Base-by-base conservation (phyloP, 2,888 invertebrate species). In the Hybos culiciformis region DNA sequence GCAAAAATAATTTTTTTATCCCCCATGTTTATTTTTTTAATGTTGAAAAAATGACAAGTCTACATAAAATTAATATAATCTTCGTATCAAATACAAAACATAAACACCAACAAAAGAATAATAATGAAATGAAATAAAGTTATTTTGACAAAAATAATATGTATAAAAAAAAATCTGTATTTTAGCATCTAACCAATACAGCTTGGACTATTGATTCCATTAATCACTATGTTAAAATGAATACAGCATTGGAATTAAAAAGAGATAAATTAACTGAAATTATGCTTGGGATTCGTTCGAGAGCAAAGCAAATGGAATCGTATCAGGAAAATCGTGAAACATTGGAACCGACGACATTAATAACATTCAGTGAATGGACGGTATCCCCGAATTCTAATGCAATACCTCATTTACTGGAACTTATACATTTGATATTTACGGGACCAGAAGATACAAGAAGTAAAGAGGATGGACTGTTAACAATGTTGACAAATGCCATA, bases 351-450 rank as follows among this genome's bases (percentile, higher is more conserved):
- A 68, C 69, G 46, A 86, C 86, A 6, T 56, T 85, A 49, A 70
- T 80, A 55, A 73, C 77, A 55, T 85, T 84, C 56, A 82, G 84
- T 1, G 70, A 69, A 50, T 74, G 73, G 65, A 77, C 78, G 33
- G 77, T 83, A 3, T 77, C 82, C 1, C 80, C 79, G 52, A 74
- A 75, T 53, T 66, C 75, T 1, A 68, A 73, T 36, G 79, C 81
- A 3, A 66, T 84, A 42, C 73, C 75, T 23, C 74, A 75, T 47
- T 56, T 81, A 19, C 60, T 85, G 53, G 78, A 80, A 56, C 69
- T 75, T 8, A 70, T 84, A 29, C 79, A 83, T 58, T 64, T 73
- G 5, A 67, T 77, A 18, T 65, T 82, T 4, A 46, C 58, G 23
- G 72, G 71, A 23, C 74, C 77, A 1, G 42, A 33, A 46, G 49